Conservation (phyloP, 1,140 invertebrate genomes). For the Sitophilus oryzae region DNA sequence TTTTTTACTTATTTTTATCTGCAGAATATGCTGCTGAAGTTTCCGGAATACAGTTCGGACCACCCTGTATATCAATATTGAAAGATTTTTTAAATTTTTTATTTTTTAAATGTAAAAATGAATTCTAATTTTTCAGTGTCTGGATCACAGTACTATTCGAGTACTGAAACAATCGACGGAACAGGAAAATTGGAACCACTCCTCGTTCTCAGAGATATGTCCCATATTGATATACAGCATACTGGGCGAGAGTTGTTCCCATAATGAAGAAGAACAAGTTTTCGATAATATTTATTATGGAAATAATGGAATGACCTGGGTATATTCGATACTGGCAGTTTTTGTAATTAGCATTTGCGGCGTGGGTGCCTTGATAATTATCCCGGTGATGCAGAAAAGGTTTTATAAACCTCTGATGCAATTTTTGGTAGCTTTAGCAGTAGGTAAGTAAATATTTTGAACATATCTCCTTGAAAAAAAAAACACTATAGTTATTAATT, state of each 20-base stretch:
- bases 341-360: conserved; percentile 79
- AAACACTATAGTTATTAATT: too few relatives aligned
- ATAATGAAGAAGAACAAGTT: neutral
- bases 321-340: conserved; percentile 74
- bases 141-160: conserved; percentile 11
- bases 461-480: too few relatives aligned
- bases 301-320: conserved; percentile 50
- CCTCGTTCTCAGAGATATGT: conserved; percentile 32
- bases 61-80: too few relatives aligned
- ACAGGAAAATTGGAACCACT: conserved; percentile 12
- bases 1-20: too few relatives aligned
- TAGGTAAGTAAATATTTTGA: conserved; percentile 59
- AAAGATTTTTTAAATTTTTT: too few relatives aligned
- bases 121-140: conserved; percentile 20
- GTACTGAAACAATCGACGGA: neutral
- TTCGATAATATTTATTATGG: conserved; percentile 5
- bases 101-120: too few relatives aligned
- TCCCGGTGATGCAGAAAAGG: conserved; percentile 82
- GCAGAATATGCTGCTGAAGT: too few relatives aligned
- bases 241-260: conserved; percentile 22
- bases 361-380: conserved; percentile 74
- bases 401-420: conserved; percentile 88
- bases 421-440: conserved; percentile 85
- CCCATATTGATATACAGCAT: conserved; percentile 36
- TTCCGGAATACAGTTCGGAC: too few relatives aligned